Base-by-base conservation (phyloP, 2,797 vertebrate genomes). In the Enteromius fasciolatus region DNA sequence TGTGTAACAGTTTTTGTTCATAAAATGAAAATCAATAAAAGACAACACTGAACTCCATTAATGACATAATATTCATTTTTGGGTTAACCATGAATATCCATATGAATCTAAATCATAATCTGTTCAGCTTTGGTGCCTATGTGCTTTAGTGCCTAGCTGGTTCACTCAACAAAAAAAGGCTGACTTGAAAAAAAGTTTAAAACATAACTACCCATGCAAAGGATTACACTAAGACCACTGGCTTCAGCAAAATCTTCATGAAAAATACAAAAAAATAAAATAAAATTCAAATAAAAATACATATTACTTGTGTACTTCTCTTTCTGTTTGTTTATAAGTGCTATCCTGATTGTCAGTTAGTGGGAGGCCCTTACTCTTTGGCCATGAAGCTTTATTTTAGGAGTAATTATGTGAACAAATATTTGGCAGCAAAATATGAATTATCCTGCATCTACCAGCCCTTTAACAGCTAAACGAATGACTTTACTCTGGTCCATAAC, bases 401-500 rank as follows among this genome's bases (percentile, higher is more conserved):
- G 83, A 83, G 72, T 83, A 87, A 87, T 86, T 78, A 74, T 73
- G 69, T 80, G 72, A 5, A 33, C 59, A 78, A 84, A 39, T 46
- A 48, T 84, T 87, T 88, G 84, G 82, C 84, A 86, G 84, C 70
- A 70, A 61, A 14, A 81, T 64, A 72, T 66, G 54, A 39, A 48
- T n/a, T 70, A 85, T 77, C 68, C 69, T 82, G 61, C 25, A 46
- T 85, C 82, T 79, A 70, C 67, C 83, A 85, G 77, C 59, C 74
- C n/a, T 81, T 82, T 79, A 76, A 85, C 17, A 83, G 59, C 75
- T 84, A 81, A 83, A 88, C 82, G 66, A 77, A 50, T 82, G 88
- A 90, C 84, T 88, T 91, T 89, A 91, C 90, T 93, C 89, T 92
- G 92, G 92, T 94, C 91, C 94, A 93, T 93, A 94, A 91, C 91